Conservation (phyloP, 1,140 invertebrate genomes). For the Brevipalpus yothersi region DNA sequence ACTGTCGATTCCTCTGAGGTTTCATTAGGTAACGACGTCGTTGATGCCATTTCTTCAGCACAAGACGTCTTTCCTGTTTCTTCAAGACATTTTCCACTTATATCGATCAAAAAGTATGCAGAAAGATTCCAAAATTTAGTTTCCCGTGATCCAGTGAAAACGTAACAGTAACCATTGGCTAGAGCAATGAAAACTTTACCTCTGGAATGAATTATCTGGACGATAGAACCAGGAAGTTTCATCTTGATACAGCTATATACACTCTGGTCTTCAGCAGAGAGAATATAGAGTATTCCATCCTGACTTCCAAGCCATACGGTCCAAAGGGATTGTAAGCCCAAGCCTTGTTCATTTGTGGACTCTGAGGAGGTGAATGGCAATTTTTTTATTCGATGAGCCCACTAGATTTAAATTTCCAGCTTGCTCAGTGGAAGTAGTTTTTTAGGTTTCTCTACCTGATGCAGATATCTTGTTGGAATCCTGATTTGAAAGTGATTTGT, state of each 20-base stretch:
- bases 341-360: too few species aligned
- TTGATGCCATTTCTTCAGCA: not conserved
- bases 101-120: slow-evolving; percentile 6
- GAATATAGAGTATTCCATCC: slow-evolving; percentile 51
- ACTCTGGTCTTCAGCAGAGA: slow-evolving; percentile 81
- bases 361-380: too few species aligned
- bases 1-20: not conserved
- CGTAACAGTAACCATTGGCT: slow-evolving; percentile 43
- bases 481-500: too few species aligned
- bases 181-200: slow-evolving; percentile 78
- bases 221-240: slow-evolving; percentile 33
- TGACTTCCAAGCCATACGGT: slow-evolving; percentile 98
- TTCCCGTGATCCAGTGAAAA: slow-evolving; percentile 3
- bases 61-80: not conserved
- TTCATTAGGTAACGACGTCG: not conserved
- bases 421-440: too few species aligned
- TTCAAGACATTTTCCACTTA: not conserved
- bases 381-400: too few species aligned
- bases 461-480: too few species aligned
- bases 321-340: too few species aligned
- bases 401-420: too few species aligned
- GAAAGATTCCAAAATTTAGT: slow-evolving; percentile 7
- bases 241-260: slow-evolving; percentile 54
- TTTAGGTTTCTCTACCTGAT: too few species aligned
- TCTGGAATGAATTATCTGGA: slow-evolving; percentile 60